These are phyloP conservation scores for Phalanger gymnotis DNA, from an alignment of 2,797 vertebrate species.

Conservation along the genomic window DNA sequence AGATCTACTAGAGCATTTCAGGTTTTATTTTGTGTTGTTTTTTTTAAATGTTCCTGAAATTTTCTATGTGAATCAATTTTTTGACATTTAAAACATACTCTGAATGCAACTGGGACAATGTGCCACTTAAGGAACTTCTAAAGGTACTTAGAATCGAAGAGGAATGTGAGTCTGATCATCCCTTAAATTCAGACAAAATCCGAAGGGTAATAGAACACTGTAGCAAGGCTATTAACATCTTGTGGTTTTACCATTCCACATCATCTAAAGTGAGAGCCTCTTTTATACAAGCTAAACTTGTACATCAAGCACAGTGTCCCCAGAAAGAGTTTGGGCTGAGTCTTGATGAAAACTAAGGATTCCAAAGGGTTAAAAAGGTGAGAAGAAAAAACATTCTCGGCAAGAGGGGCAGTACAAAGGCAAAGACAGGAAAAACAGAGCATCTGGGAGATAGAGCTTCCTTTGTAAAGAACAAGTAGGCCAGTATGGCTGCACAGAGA, in stretches of 20 bases:
- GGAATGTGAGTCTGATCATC: not conserved
- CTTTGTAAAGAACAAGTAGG: not conserved
- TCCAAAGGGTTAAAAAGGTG: not conserved
- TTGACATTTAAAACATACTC: not conserved
- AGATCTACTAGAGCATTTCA: not conserved
- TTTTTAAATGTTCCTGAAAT: not conserved
- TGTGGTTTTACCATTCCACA: not conserved
- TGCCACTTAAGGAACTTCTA: not conserved
- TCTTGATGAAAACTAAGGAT: no score
- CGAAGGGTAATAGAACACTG: not conserved
- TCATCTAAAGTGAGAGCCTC: no score
- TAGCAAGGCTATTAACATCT: not conserved
- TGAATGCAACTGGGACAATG: not conserved
- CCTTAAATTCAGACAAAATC: not conserved
- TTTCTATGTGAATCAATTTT: not conserved
- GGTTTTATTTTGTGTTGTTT: not conserved
- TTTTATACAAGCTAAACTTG: no score
- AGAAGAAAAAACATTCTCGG: not conserved
- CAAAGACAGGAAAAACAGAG: not conserved
- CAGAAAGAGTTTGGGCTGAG: not conserved
- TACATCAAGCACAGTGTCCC: not conserved
- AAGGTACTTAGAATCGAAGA: not conserved
- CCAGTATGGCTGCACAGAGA: not conserved
- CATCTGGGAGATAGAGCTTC: not conserved
- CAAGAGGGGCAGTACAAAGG: not conserved